A percentile compares a stretch with the other conserved stretches of the same genome.
phyloP scores from a whole-genome alignment of 2,113 vertebrate species.

The Peromyscus maniculatus region DNA sequence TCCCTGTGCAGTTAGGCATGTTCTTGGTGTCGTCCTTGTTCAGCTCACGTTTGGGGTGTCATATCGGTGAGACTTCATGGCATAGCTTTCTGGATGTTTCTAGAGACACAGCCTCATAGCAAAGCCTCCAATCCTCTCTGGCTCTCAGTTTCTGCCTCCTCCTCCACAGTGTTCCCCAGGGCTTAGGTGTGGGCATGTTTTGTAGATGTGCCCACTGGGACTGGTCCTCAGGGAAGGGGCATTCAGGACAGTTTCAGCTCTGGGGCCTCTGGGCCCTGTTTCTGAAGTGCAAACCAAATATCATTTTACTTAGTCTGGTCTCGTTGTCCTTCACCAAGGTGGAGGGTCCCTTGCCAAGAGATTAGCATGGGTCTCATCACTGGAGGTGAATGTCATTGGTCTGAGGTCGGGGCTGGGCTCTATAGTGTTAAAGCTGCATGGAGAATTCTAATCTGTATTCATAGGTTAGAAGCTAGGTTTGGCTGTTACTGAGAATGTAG shows the following conservation, averaged over 20 bases:
- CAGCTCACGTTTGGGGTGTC: neutral
- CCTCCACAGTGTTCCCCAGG: neutral
- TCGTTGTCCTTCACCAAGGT: neutral
- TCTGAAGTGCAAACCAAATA: neutral
- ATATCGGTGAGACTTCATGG: neutral
- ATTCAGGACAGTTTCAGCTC: neutral
- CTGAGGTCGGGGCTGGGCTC: neutral
- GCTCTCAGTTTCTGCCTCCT: neutral
- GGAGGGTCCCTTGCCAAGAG: neutral
- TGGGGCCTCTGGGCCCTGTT: neutral
- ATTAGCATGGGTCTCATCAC: neutral
- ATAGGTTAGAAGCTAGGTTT: neutral
- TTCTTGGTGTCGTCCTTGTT: neutral
- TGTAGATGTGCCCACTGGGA: neutral
- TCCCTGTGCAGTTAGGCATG: neutral
- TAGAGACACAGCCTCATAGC: neutral
- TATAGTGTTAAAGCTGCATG: neutral
- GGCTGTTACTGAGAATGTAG: neutral
- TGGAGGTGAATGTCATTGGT: neutral
- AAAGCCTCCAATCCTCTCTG: neutral
- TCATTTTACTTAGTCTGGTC: neutral
- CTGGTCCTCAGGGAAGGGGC: neutral
- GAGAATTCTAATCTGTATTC: neutral
- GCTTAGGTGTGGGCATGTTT: neutral
- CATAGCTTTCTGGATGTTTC: neutral